These are phyloP conservation scores for Lucinisca nassula DNA, from an alignment of 2,888 invertebrate species.

Conservation along the genomic window DNA sequence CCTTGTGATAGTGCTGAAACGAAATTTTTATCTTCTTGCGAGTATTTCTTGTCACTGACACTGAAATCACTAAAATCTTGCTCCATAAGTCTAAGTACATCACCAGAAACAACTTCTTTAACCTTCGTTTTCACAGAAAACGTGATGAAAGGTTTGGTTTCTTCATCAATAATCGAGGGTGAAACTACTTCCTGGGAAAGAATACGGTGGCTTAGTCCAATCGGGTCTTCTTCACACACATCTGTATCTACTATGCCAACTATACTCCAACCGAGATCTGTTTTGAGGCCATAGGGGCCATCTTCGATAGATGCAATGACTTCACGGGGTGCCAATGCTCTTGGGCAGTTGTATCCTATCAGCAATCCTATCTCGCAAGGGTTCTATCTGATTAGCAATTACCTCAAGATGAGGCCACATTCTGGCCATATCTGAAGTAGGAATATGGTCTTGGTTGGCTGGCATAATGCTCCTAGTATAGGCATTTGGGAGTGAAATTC, in stretches of 20 bases:
- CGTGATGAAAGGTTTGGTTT: neutral
- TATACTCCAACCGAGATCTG: constrained; percentile 67
- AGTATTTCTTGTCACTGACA: neutral
- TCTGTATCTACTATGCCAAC: constrained; percentile 57
- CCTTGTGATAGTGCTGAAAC: neutral
- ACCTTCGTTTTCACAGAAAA: constrained; percentile 24
- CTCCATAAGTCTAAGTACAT: constrained; percentile 11
- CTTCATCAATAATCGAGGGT: neutral
- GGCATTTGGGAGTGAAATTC: constrained; percentile 58
- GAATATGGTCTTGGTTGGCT: constrained; percentile 57
- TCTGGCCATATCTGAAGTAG: constrained; percentile 44
- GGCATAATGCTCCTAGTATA: constrained; percentile 64
- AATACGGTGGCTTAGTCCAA: constrained; percentile 43
- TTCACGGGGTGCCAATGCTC: constrained; percentile 66
- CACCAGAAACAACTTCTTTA: constrained; percentile 17
- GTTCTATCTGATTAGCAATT: constrained; percentile 42
- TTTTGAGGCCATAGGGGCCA: constrained; percentile 61
- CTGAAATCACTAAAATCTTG: constrained; percentile 4
- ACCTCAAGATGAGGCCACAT: constrained; percentile 34
- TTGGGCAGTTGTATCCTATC: constrained; percentile 69
- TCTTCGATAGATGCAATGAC: constrained; percentile 43
- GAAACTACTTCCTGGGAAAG: neutral
- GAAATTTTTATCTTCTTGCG: constrained; percentile 25
- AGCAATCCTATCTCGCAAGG: constrained; percentile 48
- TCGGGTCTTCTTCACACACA: constrained; percentile 35